Evolutionary conservation across 1,140 invertebrate genomes (phyloP).

Genomic region (Meloidogyne chitwoodi): DNA sequence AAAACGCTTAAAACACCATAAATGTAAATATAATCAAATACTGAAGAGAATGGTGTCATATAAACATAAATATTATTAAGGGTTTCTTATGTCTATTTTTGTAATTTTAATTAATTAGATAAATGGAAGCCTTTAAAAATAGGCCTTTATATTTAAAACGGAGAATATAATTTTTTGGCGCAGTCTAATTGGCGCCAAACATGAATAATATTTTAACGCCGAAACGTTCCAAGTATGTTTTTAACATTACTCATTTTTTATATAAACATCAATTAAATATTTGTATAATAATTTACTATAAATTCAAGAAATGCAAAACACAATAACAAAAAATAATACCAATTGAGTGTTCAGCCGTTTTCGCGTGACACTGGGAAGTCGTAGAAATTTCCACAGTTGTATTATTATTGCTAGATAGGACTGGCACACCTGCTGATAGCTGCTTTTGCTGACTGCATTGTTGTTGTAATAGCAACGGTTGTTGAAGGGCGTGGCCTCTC

Average conservation of each 20-base stretch:
- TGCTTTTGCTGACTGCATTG: neutral
- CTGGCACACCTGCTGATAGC: neutral
- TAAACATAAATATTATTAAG: neutral
- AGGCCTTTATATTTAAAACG: no score
- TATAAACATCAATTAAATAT: neutral
- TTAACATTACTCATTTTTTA: neutral
- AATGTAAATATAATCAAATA: neutral
- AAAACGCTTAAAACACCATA: neutral
- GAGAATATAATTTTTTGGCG: no score
- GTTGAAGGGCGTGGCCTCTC: neutral
- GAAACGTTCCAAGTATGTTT: neutral
- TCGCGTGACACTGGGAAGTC: neutral
- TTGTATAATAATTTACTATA: neutral
- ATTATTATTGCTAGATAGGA: neutral
- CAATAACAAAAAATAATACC: neutral
- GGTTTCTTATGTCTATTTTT: neutral
- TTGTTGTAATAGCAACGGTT: neutral
- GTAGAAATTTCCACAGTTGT: neutral
- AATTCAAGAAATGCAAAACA: neutral
- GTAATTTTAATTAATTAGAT: neutral
- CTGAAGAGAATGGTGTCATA: neutral
- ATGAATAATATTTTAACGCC: neutral
- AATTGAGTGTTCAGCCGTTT: neutral
- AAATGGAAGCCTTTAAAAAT: no score
- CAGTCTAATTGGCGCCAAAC: no score